Evolutionary conservation across 2,888 invertebrate species (phyloP).

Genomic region (Diachrysia chrysitis): DNA sequence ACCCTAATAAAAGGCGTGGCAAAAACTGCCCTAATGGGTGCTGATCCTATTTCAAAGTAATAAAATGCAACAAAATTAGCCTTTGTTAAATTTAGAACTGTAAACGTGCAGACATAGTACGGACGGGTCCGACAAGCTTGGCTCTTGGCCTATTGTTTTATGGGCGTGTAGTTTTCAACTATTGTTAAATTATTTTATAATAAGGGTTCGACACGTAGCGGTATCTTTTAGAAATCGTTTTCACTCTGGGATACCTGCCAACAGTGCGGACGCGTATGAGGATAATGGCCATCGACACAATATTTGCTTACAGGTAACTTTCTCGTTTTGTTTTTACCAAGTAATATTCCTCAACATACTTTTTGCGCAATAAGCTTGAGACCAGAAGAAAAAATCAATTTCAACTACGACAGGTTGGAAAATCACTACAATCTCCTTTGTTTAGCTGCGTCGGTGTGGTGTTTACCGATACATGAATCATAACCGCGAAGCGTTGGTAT

Average conservation of each 20-base stretch:
- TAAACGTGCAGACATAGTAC: conserved; percentile 75
- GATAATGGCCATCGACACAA: conserved; percentile 16
- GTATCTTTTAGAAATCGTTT: conserved; percentile 38
- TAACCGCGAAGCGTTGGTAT: conserved; percentile 29
- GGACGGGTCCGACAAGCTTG: conserved; percentile 68
- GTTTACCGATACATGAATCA: conserved; percentile 48
- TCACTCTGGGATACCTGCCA: conserved; percentile 40
- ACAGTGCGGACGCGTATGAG: conserved; percentile 16
- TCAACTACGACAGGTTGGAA: not conserved
- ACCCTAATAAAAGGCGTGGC: conserved; percentile 89
- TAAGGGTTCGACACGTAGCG: conserved; percentile 42
- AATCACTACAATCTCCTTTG: conserved; percentile 9
- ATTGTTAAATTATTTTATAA: conserved; percentile 55
- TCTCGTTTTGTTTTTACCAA: conserved; percentile 26
- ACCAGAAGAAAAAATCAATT: not conserved
- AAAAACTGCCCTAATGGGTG: conserved; percentile 86
- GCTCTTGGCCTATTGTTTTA: conserved; percentile 77
- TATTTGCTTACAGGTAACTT: conserved; percentile 31
- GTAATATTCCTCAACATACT: not conserved
- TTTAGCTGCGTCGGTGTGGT: conserved; percentile 6
- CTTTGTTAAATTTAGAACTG: conserved; percentile 82
- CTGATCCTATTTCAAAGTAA: conserved; percentile 87
- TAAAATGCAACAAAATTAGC: conserved; percentile 89
- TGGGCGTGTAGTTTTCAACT: conserved; percentile 72
- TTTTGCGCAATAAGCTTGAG: not conserved